Evolutionary conservation across 2,888 invertebrate species (phyloP).

Genomic region (Willowsia nigromaculata): DNA sequence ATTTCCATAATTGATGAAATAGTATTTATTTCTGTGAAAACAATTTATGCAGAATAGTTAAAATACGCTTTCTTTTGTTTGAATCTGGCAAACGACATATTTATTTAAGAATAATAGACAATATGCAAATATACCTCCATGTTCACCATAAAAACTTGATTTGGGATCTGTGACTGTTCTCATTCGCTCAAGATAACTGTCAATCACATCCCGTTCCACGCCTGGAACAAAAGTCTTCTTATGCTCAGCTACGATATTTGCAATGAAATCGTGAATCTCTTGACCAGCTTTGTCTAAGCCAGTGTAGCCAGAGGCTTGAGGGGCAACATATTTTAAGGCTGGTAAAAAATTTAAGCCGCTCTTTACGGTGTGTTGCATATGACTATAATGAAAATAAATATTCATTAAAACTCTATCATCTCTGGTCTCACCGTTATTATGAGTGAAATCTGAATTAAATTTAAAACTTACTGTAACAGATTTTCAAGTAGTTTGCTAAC

Average conservation of each 20-base stretch:
- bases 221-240: slow-evolving; percentile 30
- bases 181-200: slow-evolving; percentile 72
- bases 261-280: slow-evolving; percentile 52
- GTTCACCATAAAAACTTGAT: slow-evolving; percentile 72
- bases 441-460: too few species aligned
- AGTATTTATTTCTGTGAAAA: background rate
- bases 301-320: slow-evolving; percentile 65
- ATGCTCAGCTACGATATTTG: slow-evolving; percentile 46
- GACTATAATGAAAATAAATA: too few species aligned
- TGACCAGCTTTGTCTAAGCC: slow-evolving; percentile 25
- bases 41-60: background rate
- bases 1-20: slow-evolving; percentile 39
- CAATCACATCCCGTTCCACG: slow-evolving; percentile 61
- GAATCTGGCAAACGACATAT: too few species aligned
- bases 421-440: too few species aligned
- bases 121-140: slow-evolving; percentile 48
- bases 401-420: too few species aligned
- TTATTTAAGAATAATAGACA: too few species aligned
- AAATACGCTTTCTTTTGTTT: too few species aligned
- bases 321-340: slow-evolving; percentile 63
- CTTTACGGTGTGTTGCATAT: background rate
- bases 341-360: slow-evolving; percentile 59
- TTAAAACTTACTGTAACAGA: background rate
- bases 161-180: slow-evolving; percentile 54
- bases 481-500: background rate